Conservation (phyloP, 2,113 vertebrate species). For the Sialia sialis region DNA sequence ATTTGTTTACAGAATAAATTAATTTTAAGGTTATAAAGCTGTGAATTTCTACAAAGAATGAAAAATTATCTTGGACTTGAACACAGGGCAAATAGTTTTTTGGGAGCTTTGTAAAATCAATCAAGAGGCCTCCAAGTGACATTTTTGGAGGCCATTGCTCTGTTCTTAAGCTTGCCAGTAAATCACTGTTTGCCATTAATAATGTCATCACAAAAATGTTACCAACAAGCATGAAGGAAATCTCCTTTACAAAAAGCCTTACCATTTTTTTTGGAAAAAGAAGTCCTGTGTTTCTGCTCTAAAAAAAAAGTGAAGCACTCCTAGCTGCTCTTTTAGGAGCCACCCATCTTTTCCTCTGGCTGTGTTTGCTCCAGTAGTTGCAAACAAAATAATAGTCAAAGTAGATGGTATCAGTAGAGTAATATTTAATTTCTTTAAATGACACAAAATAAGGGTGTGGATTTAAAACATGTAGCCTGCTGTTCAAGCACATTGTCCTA, state of each 20-base stretch:
- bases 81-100: background rate
- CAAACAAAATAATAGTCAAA: background rate
- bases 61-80: background rate
- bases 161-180: slow-evolving; percentile 15
- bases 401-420: background rate
- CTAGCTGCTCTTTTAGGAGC: background rate
- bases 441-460: background rate
- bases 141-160: slow-evolving; percentile 25
- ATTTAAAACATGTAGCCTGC: background rate
- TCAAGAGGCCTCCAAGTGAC: slow-evolving; percentile 35
- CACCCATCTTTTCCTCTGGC: background rate
- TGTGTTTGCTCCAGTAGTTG: background rate
- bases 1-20: background rate
- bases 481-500: background rate
- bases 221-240: background rate
- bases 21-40: background rate
- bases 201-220: background rate
- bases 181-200: background rate
- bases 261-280: background rate
- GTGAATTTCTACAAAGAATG: background rate
- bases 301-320: background rate
- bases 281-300: background rate
- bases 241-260: background rate
- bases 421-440: background rate
- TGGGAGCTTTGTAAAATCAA: background rate